A percentile compares a stretch with the other conserved stretches of the same genome.
Evolutionary conservation across 2,797 vertebrate genomes (phyloP).

Genomic region (Darevskia nairensis): DNA sequence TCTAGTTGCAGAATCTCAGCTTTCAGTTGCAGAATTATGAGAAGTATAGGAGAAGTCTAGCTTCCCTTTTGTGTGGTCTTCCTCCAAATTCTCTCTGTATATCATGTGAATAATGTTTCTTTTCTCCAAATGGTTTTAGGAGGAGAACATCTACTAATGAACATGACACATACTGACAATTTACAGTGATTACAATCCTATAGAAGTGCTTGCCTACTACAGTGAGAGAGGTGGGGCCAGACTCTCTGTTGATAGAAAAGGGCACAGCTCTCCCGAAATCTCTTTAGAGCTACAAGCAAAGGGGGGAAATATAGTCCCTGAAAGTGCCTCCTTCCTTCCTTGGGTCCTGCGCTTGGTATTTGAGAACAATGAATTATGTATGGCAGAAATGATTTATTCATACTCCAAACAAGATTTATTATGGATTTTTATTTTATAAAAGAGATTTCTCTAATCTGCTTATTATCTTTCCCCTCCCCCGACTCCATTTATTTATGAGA

Average conservation of each 20-base stretch:
- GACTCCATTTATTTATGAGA: slow-evolving; percentile 23
- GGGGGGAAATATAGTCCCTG: accelerated
- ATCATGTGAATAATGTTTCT: background rate
- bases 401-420: slow-evolving; percentile 65
- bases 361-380: slow-evolving; percentile 63
- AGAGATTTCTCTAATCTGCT: slow-evolving; percentile 62
- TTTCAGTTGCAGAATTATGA: background rate
- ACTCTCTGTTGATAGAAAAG: accelerated
- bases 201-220: background rate
- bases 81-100: background rate
- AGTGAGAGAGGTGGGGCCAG: background rate
- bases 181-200: background rate
- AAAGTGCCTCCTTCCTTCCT: background rate
- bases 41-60: background rate
- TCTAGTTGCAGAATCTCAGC: background rate
- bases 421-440: slow-evolving; percentile 65
- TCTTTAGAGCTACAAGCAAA: background rate
- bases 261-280: background rate
- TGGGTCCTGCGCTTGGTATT: slow-evolving; percentile 39
- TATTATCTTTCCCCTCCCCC: slow-evolving; percentile 20
- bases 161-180: background rate
- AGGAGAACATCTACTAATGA: background rate
- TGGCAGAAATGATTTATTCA: slow-evolving; percentile 63
- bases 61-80: background rate
- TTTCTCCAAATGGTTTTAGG: background rate